These are phyloP conservation scores for Chloroceryle aenea DNA, from an alignment of 2,113 vertebrate genomes.

Conservation along the genomic window DNA sequence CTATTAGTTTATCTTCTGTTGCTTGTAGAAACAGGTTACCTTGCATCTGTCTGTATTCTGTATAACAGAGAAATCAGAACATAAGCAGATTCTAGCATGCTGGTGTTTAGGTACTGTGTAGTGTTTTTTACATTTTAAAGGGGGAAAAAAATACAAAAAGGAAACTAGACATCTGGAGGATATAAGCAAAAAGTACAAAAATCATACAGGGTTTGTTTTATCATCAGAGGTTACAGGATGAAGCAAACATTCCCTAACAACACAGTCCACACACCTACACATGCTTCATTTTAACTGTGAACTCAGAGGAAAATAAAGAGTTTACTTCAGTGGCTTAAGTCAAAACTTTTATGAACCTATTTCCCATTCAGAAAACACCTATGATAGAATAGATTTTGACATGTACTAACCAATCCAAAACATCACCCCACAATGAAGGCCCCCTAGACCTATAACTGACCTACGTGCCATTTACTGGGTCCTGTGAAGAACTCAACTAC, in stretches of 20 bases:
- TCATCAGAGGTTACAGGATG: not conserved
- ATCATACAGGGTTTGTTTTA: not conserved
- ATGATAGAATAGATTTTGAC: not conserved
- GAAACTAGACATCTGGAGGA: not conserved
- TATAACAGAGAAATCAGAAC: not conserved
- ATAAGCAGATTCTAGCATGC: not conserved
- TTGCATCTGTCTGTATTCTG: not conserved
- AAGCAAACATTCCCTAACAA: not conserved
- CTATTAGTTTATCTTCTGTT: not conserved
- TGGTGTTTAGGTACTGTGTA: not conserved
- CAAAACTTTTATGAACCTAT: not conserved
- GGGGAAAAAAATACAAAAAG: not conserved
- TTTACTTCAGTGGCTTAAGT: not conserved
- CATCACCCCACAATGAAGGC: rapidly evolving
- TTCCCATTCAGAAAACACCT: not conserved
- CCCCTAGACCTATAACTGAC: not conserved
- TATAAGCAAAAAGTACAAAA: not conserved
- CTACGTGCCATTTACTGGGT: not conserved
- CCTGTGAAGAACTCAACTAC: not conserved
- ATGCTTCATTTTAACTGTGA: not conserved
- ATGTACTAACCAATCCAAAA: not conserved
- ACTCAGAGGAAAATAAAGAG: not conserved
- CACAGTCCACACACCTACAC: not conserved
- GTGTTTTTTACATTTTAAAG: not conserved
- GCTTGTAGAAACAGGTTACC: not conserved